Evolutionary conservation across 1,140 invertebrate genomes (phyloP).

Genomic region (Teleogryllus occipitalis): DNA sequence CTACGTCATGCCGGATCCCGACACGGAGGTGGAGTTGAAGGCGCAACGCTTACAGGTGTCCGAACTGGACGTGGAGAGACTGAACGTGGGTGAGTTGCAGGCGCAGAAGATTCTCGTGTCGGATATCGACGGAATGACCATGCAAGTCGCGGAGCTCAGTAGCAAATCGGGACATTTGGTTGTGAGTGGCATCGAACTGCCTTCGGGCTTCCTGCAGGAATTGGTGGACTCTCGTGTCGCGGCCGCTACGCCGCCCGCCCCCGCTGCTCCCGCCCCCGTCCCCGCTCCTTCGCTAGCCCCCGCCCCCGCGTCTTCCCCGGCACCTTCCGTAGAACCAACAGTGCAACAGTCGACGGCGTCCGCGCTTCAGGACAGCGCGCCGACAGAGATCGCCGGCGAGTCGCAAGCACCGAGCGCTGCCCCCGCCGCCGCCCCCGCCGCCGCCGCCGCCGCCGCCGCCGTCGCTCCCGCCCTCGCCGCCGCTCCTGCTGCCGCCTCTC

Average conservation of each 20-base stretch:
- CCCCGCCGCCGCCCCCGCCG: background rate
- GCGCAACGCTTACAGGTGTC: conserved; percentile 50
- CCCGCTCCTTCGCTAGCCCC: background rate
- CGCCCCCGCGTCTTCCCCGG: no score
- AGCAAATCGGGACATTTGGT: conserved; percentile 53
- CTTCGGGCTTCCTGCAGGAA: conserved; percentile 51
- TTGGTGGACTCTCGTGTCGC: conserved; percentile 30
- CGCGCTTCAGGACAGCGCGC: background rate
- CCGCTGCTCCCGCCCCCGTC: background rate
- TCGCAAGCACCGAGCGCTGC: background rate
- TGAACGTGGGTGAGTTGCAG: conserved; percentile 65
- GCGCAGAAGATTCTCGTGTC: conserved; percentile 68
- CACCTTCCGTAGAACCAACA: background rate
- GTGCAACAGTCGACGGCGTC: background rate
- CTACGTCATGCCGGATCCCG: conserved; percentile 22
- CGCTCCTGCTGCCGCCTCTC: background rate
- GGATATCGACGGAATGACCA: conserved; percentile 61
- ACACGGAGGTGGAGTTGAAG: conserved; percentile 37
- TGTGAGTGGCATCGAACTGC: conserved; percentile 54
- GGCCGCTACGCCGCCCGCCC: no score
- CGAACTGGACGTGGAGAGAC: conserved; percentile 65
- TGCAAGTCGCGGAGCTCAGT: conserved; percentile 57
- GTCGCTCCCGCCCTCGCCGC: no score
- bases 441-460: no score
- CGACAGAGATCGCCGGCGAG: background rate